A percentile compares a stretch with the other conserved stretches of the same genome.
These are phyloP conservation scores for Polymixis lichenea DNA, from an alignment of 2,888 invertebrate genomes.

Conservation along the genomic window DNA sequence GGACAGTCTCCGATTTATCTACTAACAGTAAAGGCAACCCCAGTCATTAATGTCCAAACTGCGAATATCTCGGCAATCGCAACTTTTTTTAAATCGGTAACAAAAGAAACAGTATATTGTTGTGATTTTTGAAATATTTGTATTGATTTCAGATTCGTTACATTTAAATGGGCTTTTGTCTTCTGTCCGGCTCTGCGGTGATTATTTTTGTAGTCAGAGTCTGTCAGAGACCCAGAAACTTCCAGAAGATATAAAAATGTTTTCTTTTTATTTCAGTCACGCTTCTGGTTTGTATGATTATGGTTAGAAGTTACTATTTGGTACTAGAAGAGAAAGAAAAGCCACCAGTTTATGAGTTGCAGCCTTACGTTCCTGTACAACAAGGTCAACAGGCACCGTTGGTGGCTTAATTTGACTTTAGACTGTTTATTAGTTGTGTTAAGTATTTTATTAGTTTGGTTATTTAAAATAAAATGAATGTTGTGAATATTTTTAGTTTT, in stretches of 20 bases:
- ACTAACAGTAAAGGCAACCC: not conserved
- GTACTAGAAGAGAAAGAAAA: conserved; percentile 82
- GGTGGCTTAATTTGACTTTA: conserved; percentile 59
- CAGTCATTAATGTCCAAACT: not conserved
- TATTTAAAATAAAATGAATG: conserved; percentile 13
- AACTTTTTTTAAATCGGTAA: too few species aligned
- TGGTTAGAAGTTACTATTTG: conserved; percentile 82
- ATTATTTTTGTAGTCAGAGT: conserved; percentile 38
- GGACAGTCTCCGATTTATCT: not conserved
- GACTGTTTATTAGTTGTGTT: conserved; percentile 1
- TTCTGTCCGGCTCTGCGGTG: conserved; percentile 38
- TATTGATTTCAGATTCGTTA: conserved; percentile 39
- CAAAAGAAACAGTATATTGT: not conserved
- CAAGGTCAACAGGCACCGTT: conserved; percentile 69
- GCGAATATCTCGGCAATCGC: not conserved
- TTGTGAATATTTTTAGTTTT: not conserved
- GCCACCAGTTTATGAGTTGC: conserved; percentile 79
- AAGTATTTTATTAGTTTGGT: conserved; percentile 18
- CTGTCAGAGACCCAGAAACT: conserved; percentile 2
- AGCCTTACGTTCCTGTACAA: conserved; percentile 76
- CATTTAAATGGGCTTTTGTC: conserved; percentile 21
- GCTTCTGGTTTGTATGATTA: conserved; percentile 78
- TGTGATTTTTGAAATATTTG: conserved; percentile 11
- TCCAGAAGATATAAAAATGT: not conserved
- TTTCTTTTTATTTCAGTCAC: conserved; percentile 75